phyloP scores from a whole-genome alignment of 2,113 vertebrate species.

The Cryptomyrus ogoouensis region DNA sequence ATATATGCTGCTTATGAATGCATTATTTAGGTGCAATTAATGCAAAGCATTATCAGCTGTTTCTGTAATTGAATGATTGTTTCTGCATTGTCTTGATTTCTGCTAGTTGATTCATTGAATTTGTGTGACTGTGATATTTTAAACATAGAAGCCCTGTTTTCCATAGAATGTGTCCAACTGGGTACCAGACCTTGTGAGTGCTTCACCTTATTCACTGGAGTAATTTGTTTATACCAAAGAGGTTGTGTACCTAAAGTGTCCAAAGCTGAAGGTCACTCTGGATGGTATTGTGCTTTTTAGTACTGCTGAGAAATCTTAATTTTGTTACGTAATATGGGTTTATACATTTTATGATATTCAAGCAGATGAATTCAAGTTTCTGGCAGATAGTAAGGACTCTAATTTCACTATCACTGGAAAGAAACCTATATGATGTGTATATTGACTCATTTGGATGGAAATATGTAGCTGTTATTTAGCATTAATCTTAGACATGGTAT shows the following conservation, averaged over 20 bases:
- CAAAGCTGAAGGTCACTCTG: background rate
- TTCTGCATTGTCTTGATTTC: background rate
- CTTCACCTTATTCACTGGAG: background rate
- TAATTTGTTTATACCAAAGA: background rate
- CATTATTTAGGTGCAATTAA: background rate
- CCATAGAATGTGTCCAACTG: background rate
- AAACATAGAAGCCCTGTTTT: background rate
- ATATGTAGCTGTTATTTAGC: background rate
- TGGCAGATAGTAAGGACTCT: background rate
- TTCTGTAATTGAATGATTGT: background rate
- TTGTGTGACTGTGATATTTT: background rate
- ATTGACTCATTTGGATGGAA: background rate
- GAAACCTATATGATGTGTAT: background rate
- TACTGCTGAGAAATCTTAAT: background rate
- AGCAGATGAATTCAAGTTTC: background rate
- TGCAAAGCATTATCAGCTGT: background rate
- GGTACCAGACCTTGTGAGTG: background rate
- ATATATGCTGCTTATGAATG: background rate
- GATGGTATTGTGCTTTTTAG: background rate
- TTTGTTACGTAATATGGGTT: background rate
- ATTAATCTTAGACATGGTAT: background rate
- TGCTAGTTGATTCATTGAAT: background rate
- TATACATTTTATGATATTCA: background rate
- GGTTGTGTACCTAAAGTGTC: background rate
- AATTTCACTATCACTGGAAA: background rate